Base-by-base conservation (phyloP, 2,797 vertebrate species). In the Sylvia borin region DNA sequence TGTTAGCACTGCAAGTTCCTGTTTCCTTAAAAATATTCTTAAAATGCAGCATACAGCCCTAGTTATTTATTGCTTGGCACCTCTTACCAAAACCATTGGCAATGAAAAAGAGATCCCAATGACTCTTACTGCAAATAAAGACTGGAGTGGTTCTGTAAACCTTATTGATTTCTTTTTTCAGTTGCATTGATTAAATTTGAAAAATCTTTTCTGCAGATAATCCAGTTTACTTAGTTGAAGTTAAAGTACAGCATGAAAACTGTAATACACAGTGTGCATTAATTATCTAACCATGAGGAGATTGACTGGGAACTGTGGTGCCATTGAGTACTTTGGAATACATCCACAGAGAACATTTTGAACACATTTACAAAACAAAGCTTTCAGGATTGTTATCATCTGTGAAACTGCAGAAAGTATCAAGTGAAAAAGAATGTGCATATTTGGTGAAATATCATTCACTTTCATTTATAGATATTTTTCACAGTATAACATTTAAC, bases 101-200 rank as follows among this genome's bases (percentile, higher is more conserved):
- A 81, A 76, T 1, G 4, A n/a, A 34, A 51, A 77, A 89, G 73
- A 66, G 47, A 93, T 61, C 51, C 51, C 45, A 64, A 50, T 74
- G 47, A 74, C 36, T 88, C 50, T 67, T 29, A 86, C 11, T 85
- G n/a, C 79, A 84, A 87, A 76, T 68, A 72, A 82, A 51, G 57
- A 58, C 24, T 43, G 4, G 58, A 93, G 70, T 66, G 27, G 27
- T 81, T 96, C 65, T 90, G 71, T 75, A 92, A 95, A 93, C 68
- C 3, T 71, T 45, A 93, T 84, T 0, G 48, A 90, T 95, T 91
- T 96, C 95, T 92, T 92, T 93, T 67, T 47, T 62, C 75, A 45
- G 84, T 76, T 88, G 22, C 54, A 90, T 73, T 79, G 80, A 94
- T 94, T 92, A 92, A 73, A 74, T 88, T 89, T 92, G 58, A 90